These are phyloP conservation scores for Idaea biselata DNA, from an alignment of 2,888 invertebrate species.

Conservation along the genomic window DNA sequence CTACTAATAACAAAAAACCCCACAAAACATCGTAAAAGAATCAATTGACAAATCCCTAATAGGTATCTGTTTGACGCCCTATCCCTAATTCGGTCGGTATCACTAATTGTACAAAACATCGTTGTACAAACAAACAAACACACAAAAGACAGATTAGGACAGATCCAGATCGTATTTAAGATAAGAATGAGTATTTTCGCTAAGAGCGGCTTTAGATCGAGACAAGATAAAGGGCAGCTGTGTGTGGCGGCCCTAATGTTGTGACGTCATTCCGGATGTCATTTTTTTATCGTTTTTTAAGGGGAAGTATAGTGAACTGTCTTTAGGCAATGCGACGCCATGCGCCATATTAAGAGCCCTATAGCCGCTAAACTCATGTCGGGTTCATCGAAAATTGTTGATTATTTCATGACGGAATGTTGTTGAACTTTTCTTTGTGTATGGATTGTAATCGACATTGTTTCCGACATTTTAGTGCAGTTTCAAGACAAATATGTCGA, in stretches of 20 bases:
- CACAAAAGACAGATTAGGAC: constrained; percentile 75
- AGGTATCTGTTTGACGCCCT: constrained; percentile 50
- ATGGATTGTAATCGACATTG: too few species aligned
- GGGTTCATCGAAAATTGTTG: too few species aligned
- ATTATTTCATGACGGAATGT: too few species aligned
- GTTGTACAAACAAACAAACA: constrained; percentile 67
- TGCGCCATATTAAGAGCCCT: too few species aligned
- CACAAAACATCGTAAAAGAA: constrained; percentile 35
- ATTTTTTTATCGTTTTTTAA: not conserved
- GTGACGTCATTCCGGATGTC: constrained; percentile 47
- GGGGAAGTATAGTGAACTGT: too few species aligned
- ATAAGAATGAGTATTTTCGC: constrained; percentile 76
- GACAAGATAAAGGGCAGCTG: constrained; percentile 70
- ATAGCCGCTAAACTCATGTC: too few species aligned
- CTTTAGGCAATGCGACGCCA: too few species aligned
- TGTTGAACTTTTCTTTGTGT: too few species aligned
- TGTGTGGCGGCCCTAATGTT: constrained; percentile 46
- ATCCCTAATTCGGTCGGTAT: constrained; percentile 54
- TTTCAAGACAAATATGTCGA: too few species aligned
- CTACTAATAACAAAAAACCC: constrained; percentile 16
- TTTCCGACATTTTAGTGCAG: too few species aligned
- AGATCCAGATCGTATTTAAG: constrained; percentile 76
- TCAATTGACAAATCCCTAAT: constrained; percentile 43
- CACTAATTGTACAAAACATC: constrained; percentile 77
- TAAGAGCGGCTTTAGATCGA: constrained; percentile 73